Base-by-base conservation (phyloP, 1,140 invertebrate species). In the Calliphora vicina region DNA sequence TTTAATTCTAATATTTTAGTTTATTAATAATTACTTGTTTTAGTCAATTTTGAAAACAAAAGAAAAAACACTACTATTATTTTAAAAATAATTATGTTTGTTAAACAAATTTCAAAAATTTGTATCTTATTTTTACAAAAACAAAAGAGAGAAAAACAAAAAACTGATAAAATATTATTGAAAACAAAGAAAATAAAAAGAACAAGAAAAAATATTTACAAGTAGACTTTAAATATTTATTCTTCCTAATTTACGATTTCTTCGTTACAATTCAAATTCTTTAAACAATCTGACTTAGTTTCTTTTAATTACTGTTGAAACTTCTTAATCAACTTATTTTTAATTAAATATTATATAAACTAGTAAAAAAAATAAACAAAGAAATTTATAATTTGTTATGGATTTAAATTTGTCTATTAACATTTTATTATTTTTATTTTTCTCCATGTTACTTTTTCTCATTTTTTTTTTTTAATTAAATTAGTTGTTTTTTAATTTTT, bases 81-180 rank as follows among this genome's bases (percentile, higher is more conserved):
- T 78, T 78, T 78, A 43, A 43, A 78, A 78, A 78, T 43, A 76
- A 76, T 78, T 78, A 78, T 25, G 74, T 78, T 78, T 78, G 74
- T 78, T 78, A 78, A 78, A 78, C 74, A 78, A 78, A 78, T 78
- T 78, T 9, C 5, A 25, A 78, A 78, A 20, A 78, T 43, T 10
- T 76, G n/a, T 76, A 76, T 35, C 42, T 76, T 67, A 67, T 67
- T 76, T 43, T 76, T 76, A 76, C n/a, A 78, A 78, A 78, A 71
- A 71, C 8, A 71, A 71, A 71, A 71, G 20, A 71, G 10, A 74
- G 27, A 29, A 74, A 35, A 74, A 35, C 26, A 74, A 35, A 27
- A 74, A 27, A 27, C 71, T 15, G n/a, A 27, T 73, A 74, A 2
- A 74, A 35, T 27, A 50, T 50, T 50, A 50, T 35, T 50, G 45